Evolutionary conservation across 1,140 invertebrate species (phyloP), one percentile per base, ranked within the genome.

Genomic region (Drosophila nikananu): DNA sequence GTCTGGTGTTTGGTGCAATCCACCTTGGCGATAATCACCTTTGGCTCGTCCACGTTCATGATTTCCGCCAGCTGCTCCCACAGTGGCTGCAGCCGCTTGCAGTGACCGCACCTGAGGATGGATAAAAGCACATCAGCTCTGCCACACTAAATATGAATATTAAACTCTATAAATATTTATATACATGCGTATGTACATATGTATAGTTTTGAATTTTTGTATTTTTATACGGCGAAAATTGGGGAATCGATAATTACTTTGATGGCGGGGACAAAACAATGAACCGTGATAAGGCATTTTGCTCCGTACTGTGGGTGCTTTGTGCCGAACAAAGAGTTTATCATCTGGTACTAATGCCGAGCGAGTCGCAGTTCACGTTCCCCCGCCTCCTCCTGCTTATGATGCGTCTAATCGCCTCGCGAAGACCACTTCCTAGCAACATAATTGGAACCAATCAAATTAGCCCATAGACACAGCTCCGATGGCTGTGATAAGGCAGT

Each of bases 1-100:
- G 93, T 91, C 46, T 94, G 95, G 68, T 97, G 96, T 17, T 93
- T 93, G 2, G 96, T 97, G 92, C 97, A 97, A 91, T 97, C 97
- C 5, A 97, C 96, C 94, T 96, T 96, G 5, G 95, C 96, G 68
- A 97, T 95, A 60, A 93, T 94, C 44, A 97, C 94, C 86, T 95
- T 94, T 21, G 94, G 94, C 62, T 95, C 94, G 58, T 95, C 94
- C 62, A 94, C 91, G 64, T 96, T 96, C 54, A 96, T 94, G 83
- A 95, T 95, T 92, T 96, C 95, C 3, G 95, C 96, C 73, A 97
- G 91, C 80, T 96, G 95, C 60, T 96, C 95, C 96, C 96, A 97
- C 30, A 95, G 95, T 7, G 96, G 96, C 39, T 94, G 93, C 59
- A 97, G 89, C 79, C 94, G 94, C 93, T 95, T 95, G 87, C 96